A percentile compares a stretch with the other conserved stretches of the same genome.
Conservation (phyloP, 2,888 invertebrate species). For the Campopleginae sp. region DNA sequence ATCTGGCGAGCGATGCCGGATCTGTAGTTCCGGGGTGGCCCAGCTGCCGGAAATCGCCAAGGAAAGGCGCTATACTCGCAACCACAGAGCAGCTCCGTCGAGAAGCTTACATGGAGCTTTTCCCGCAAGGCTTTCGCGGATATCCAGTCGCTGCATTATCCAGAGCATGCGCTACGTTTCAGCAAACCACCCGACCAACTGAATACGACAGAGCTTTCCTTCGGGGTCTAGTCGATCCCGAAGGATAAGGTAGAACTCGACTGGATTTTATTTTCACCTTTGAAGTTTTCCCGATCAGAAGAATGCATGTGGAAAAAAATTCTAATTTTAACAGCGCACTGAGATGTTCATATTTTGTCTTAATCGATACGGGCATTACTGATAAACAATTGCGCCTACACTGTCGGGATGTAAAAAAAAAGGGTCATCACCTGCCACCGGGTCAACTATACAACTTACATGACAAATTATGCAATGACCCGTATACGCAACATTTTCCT, state of each 20-base stretch:
- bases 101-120: constrained; percentile 72
- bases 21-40: constrained; percentile 78
- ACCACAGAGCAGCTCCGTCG: constrained; percentile 73
- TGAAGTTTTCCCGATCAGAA: background rate
- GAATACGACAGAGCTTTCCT: constrained; percentile 42
- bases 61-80: constrained; percentile 77
- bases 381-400: constrained; percentile 31
- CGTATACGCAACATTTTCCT: constrained; percentile 55
- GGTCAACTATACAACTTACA: constrained; percentile 48
- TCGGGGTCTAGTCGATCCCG: constrained; percentile 55
- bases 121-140: constrained; percentile 56
- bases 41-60: constrained; percentile 80
- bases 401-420: background rate
- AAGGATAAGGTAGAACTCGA: constrained; percentile 69
- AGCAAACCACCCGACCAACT: constrained; percentile 48
- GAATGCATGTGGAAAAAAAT: background rate
- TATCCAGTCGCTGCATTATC: constrained; percentile 68
- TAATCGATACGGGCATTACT: constrained; percentile 55
- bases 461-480: constrained; percentile 59
- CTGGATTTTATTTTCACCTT: constrained; percentile 26
- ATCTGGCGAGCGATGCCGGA: constrained; percentile 72
- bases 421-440: constrained; percentile 55
- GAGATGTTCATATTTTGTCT: constrained; percentile 2
- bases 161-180: constrained; percentile 58
- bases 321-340: background rate